Evolutionary conservation across 2,113 vertebrate species (phyloP).

Genomic region (Nasalis larvatus): DNA sequence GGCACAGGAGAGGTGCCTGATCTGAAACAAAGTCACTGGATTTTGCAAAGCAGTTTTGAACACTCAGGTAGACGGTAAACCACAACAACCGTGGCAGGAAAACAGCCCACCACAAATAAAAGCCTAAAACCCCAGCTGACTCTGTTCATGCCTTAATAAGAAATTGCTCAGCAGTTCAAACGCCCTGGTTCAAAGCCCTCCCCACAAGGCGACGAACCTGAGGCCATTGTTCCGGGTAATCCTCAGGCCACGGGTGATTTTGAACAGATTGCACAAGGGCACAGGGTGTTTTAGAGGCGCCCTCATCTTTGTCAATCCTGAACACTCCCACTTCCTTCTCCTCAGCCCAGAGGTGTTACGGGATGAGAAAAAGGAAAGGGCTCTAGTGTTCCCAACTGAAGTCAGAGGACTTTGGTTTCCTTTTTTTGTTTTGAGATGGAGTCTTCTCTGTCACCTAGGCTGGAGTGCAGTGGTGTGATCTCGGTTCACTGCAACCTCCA

Average conservation of each 20-base stretch:
- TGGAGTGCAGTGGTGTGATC: background rate
- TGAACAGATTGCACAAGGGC: background rate
- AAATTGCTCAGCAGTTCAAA: slow-evolving; percentile 80
- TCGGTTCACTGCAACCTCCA: background rate
- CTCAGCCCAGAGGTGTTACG: background rate
- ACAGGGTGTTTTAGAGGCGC: background rate
- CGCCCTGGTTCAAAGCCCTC: slow-evolving; percentile 70
- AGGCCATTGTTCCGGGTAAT: background rate
- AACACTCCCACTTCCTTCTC: background rate
- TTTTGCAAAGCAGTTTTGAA: slow-evolving; percentile 75
- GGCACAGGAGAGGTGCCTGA: background rate
- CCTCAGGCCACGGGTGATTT: background rate
- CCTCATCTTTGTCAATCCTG: background rate
- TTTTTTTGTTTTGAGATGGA: background rate
- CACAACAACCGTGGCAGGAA: slow-evolving; percentile 83
- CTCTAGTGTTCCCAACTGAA: fast-evolving
- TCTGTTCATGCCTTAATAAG: slow-evolving; percentile 71
- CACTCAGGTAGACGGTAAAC: slow-evolving; percentile 80
- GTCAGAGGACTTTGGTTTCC: background rate
- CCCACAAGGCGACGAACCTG: slow-evolving; percentile 8
- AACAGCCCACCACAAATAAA: slow-evolving; percentile 81
- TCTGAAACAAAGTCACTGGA: slow-evolving; percentile 58
- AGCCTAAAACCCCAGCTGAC: slow-evolving; percentile 76
- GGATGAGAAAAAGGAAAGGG: background rate
- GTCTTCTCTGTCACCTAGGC: background rate